These are phyloP conservation scores for Phylloscopus trochilus DNA, from an alignment of 2,113 vertebrate species.

Conservation along the genomic window DNA sequence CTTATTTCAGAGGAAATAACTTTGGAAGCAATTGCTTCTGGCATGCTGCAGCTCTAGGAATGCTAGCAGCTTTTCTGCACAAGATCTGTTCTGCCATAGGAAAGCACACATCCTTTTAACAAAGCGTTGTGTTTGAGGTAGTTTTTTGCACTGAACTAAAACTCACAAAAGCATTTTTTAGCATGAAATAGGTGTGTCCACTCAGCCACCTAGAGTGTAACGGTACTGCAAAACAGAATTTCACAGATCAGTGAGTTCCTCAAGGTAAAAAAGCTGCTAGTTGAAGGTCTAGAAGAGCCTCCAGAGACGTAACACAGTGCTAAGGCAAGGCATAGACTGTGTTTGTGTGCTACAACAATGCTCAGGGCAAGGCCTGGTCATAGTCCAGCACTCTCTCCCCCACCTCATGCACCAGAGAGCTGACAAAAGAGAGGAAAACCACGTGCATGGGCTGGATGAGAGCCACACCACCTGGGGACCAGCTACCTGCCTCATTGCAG, in stretches of 20 bases:
- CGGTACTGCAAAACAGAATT: neutral
- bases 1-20: neutral
- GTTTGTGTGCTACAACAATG: accelerated
- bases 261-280: neutral
- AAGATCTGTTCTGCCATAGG: neutral
- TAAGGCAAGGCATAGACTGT: neutral
- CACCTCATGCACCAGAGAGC: neutral
- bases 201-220: neutral
- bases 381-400: neutral
- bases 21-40: neutral
- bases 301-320: neutral
- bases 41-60: neutral
- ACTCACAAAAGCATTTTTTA: neutral
- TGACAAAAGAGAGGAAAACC: neutral
- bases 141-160: neutral
- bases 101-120: neutral
- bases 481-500: neutral
- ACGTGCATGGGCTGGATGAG: neutral
- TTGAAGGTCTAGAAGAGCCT: neutral
- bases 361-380: neutral
- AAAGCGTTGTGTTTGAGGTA: neutral
- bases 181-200: neutral
- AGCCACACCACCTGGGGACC: neutral
- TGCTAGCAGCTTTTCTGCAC: neutral
- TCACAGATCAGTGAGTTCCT: neutral